A percentile compares a stretch with the other conserved stretches of the same genome.
These are phyloP conservation scores for Apodemia zela DNA, from an alignment of 2,888 invertebrate genomes.

Conservation along the genomic window DNA sequence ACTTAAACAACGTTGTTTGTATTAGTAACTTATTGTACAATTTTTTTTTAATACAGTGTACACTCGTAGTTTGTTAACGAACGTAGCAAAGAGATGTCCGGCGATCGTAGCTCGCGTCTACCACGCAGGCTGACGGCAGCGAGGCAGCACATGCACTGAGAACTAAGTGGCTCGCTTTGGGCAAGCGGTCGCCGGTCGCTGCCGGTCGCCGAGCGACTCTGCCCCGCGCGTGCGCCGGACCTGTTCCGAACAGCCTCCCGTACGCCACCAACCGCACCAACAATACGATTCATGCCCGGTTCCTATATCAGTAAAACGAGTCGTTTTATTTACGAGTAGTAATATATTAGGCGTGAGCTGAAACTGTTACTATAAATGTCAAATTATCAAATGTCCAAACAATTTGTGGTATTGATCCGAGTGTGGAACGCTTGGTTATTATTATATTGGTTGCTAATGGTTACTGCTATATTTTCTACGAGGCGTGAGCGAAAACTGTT, in stretches of 20 bases:
- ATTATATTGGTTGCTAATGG: too few species aligned
- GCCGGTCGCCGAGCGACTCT: constrained; percentile 49
- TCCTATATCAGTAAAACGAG: too few species aligned
- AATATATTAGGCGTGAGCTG: too few species aligned
- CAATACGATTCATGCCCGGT: too few species aligned
- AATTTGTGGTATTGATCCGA: too few species aligned
- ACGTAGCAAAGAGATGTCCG: not conserved
- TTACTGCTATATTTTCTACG: too few species aligned
- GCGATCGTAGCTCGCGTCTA: constrained; percentile 32
- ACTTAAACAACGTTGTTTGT: not conserved
- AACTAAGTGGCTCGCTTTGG: constrained; percentile 45
- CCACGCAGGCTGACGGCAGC: constrained; percentile 63
- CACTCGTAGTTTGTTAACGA: not conserved
- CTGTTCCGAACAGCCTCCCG: constrained; percentile 51
- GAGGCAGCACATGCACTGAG: constrained; percentile 73
- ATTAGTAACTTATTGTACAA: not conserved
- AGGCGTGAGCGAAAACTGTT: too few species aligned
- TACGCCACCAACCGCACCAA: constrained; percentile 31
- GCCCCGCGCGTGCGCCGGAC: constrained; percentile 66
- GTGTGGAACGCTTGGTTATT: too few species aligned
- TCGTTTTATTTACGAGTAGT: too few species aligned
- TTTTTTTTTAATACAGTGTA: not conserved
- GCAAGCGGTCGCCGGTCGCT: constrained; percentile 32
- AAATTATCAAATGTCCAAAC: too few species aligned
- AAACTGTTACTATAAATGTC: too few species aligned